Evolutionary conservation across 2,888 invertebrate species (phyloP).

Genomic region (Euzetes globulus): DNA sequence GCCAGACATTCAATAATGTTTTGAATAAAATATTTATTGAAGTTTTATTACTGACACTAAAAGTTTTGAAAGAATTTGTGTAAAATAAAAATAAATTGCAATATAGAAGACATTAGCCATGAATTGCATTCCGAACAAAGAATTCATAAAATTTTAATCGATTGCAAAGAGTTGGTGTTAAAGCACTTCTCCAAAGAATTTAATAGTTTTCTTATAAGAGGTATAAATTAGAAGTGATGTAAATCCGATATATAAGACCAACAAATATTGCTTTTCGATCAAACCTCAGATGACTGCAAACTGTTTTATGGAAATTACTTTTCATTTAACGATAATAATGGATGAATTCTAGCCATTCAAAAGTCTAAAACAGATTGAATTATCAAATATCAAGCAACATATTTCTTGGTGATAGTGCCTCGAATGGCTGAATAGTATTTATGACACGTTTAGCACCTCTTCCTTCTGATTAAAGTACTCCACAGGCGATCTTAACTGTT

Average conservation of each 20-base stretch:
- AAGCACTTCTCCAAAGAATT: not conserved
- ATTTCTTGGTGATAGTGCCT: constrained; percentile 7
- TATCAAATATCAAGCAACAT: constrained; percentile 25
- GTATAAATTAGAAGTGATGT: constrained; percentile 18
- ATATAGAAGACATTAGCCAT: not conserved
- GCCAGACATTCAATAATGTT: not conserved
- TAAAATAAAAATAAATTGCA: constrained; percentile 18
- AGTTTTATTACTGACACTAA: constrained; percentile 10
- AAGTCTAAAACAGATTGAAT: constrained; percentile 25
- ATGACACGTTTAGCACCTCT: constrained; percentile 29
- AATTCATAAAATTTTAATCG: constrained; percentile 19
- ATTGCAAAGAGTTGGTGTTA: constrained; percentile 11
- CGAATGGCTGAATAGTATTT: constrained; percentile 6
- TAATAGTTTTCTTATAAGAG: not conserved
- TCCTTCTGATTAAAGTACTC: constrained; percentile 28
- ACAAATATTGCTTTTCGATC: constrained; percentile 15
- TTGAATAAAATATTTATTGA: constrained; percentile 26
- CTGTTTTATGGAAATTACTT: not conserved
- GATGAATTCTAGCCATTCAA: not conserved
- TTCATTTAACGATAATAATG: not conserved
- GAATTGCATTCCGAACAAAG: not conserved
- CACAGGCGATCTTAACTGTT: constrained; percentile 30
- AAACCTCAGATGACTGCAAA: not conserved
- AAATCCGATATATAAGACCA: not conserved
- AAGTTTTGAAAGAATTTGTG: not conserved